A percentile compares a stretch with the other conserved stretches of the same genome.
phyloP scores from a whole-genome alignment of 1,140 invertebrate species.

The Drosophila nikananu region DNA sequence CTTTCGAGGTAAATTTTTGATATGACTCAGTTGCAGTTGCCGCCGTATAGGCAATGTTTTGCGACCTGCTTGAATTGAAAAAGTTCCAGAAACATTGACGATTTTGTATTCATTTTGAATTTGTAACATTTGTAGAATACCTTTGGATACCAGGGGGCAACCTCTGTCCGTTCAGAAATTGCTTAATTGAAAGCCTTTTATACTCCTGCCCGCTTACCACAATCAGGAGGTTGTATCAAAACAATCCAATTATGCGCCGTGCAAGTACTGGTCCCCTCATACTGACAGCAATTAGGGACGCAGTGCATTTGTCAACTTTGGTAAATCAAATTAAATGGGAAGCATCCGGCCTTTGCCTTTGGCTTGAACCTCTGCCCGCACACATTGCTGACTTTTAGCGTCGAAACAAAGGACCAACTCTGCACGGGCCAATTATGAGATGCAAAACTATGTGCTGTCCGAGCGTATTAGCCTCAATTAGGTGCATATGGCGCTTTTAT shows the following conservation, averaged over 20 bases:
- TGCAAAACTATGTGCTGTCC: conserved; percentile 17
- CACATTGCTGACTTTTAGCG: background rate
- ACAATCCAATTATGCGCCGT: background rate
- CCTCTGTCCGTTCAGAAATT: background rate
- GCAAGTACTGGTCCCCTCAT: background rate
- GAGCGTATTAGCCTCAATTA: conserved; percentile 14
- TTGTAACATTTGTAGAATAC: background rate
- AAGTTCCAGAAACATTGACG: background rate
- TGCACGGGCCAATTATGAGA: conserved; percentile 11
- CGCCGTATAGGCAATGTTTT: too few species aligned
- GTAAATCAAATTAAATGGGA: conserved; percentile 1
- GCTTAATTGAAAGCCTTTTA: background rate
- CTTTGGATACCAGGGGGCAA: background rate
- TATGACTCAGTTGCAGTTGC: too few species aligned
- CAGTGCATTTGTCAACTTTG: conserved; percentile 5
- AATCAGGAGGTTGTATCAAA: background rate
- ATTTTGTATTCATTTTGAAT: background rate
- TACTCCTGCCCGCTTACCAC: background rate
- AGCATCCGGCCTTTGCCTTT: background rate
- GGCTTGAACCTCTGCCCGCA: background rate
- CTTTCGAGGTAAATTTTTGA: too few species aligned
- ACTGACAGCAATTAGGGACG: background rate
- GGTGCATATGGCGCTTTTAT: background rate
- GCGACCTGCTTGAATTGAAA: too few species aligned
- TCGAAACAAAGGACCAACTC: background rate